Evolutionary conservation across 2,797 vertebrate genomes (phyloP).

Genomic region (Scyliorhinus canicula): DNA sequence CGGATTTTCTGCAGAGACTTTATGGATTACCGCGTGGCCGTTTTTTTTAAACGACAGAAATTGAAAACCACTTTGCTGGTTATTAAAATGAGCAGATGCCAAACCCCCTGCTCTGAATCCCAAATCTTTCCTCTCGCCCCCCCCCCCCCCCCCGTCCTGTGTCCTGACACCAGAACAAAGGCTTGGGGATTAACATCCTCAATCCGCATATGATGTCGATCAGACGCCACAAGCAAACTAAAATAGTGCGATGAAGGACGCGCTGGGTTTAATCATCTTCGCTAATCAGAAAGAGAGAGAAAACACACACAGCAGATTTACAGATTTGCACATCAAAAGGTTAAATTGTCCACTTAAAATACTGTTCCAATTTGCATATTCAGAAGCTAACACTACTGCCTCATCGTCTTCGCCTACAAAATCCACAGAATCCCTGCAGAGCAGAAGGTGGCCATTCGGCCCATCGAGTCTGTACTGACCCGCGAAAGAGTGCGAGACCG

Average conservation of each 20-base stretch:
- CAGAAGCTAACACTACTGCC: not conserved
- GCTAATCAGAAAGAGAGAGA: not conserved
- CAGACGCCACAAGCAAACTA: not conserved
- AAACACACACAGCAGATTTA: constrained; percentile 8
- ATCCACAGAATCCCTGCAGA: too few species aligned
- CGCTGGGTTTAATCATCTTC: not conserved
- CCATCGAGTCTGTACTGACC: too few species aligned
- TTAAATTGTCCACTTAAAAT: constrained; percentile 33
- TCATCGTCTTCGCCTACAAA: not conserved
- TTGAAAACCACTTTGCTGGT: not conserved
- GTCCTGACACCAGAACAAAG: not conserved
- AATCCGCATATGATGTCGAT: not conserved
- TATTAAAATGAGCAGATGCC: not conserved
- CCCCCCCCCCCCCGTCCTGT: not conserved
- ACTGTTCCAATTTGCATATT: constrained; percentile 22
- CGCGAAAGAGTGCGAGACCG: too few species aligned
- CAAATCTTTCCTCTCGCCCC: not conserved
- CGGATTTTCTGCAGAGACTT: not conserved
- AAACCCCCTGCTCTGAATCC: not conserved
- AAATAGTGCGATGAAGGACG: not conserved
- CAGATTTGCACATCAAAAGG: constrained; percentile 34
- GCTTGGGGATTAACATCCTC: not conserved
- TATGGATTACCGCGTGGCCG: not conserved
- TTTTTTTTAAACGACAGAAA: not conserved
- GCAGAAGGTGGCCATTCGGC: too few species aligned